A percentile compares a stretch with the other conserved stretches of the same genome.
These are phyloP conservation scores for Paramormyrops hopkinsi DNA, from an alignment of 2,797 vertebrate genomes.

Conservation along the genomic window DNA sequence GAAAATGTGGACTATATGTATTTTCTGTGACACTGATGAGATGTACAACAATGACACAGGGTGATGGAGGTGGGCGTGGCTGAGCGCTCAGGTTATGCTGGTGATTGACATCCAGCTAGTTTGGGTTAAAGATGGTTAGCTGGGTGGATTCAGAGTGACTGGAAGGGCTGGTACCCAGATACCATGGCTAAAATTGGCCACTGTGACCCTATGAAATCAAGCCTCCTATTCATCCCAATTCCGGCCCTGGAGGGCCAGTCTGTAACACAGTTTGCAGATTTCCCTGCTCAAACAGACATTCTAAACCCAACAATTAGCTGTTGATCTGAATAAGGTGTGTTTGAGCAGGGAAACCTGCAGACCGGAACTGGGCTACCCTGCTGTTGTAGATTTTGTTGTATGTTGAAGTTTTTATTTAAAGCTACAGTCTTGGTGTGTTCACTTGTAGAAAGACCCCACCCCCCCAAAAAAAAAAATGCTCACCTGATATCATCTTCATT, in stretches of 20 bases:
- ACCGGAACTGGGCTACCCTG: neutral
- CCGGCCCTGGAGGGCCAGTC: neutral
- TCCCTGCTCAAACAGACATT: neutral
- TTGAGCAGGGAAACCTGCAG: neutral
- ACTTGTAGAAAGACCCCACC: neutral
- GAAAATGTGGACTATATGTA: neutral
- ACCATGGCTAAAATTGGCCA: neutral
- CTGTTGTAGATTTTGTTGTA: neutral
- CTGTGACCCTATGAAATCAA: neutral
- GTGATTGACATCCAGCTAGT: neutral
- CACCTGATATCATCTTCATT: conserved; percentile 93
- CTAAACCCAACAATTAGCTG: neutral
- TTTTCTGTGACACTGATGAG: neutral
- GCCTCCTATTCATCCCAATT: neutral
- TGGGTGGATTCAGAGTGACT: neutral
- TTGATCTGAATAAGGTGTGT: neutral
- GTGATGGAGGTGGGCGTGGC: neutral
- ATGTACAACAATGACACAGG: neutral
- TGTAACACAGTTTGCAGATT: neutral
- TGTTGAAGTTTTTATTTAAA: neutral
- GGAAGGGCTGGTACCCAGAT: neutral
- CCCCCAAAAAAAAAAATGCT: conserved; percentile 22
- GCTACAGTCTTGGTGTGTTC: neutral
- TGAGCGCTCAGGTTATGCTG: neutral
- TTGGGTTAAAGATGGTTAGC: neutral